Percentiles rank a stretch among this genome's conserved stretches.
These are phyloP conservation scores for Rhinichthys klamathensis DNA, from an alignment of 2,113 vertebrate species.

Conservation along the genomic window DNA sequence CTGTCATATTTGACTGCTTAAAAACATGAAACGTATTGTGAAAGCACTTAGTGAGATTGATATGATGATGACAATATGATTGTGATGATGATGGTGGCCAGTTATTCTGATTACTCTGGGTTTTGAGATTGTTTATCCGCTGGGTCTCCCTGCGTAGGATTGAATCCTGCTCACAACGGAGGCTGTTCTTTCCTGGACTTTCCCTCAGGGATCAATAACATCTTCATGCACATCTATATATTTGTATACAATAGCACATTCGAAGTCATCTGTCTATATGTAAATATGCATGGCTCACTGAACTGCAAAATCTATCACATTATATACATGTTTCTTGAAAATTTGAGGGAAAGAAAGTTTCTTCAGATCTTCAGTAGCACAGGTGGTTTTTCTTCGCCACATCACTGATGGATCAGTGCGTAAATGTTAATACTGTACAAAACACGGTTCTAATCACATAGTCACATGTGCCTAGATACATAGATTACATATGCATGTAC, in stretches of 20 bases:
- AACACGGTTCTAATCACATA: slow-evolving; percentile 17
- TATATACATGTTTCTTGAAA: not conserved
- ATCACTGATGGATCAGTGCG: slow-evolving; percentile 6
- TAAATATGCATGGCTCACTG: not conserved
- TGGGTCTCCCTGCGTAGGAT: not conserved
- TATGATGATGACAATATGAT: not conserved
- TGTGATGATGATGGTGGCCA: not conserved
- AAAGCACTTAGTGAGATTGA: slow-evolving; percentile 15
- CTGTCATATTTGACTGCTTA: slow-evolving; percentile 10
- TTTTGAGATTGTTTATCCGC: slow-evolving; percentile 6
- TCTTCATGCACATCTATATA: not conserved
- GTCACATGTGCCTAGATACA: not conserved
- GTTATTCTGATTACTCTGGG: not conserved
- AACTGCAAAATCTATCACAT: not conserved
- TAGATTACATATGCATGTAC: not conserved
- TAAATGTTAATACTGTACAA: slow-evolving; percentile 24
- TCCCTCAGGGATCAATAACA: not conserved
- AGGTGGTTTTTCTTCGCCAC: not conserved
- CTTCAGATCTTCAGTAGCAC: not conserved
- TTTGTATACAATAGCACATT: not conserved
- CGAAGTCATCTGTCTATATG: not conserved
- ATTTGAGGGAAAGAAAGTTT: not conserved
- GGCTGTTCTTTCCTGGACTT: not conserved
- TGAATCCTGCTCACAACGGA: not conserved
- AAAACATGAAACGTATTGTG: not conserved